These are phyloP conservation scores for Lepas anatifera DNA, from an alignment of 2,888 invertebrate species.

Conservation along the genomic window DNA sequence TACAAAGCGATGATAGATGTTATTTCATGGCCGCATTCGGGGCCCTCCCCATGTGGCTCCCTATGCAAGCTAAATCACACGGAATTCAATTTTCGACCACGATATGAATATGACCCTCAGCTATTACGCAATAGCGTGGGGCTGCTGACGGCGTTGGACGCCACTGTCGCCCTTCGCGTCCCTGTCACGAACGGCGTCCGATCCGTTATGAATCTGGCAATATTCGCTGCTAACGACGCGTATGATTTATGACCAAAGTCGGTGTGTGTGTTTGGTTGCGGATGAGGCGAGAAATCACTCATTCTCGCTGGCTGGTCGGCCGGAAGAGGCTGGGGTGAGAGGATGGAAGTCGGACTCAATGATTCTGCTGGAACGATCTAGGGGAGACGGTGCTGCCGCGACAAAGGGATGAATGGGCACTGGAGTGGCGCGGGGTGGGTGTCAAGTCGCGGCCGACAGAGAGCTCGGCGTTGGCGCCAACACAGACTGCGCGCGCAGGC, in stretches of 20 bases:
- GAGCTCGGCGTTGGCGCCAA: no score
- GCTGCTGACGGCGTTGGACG: neutral
- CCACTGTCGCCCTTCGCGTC: neutral
- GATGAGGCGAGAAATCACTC: conserved; percentile 2
- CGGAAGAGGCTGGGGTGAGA: neutral
- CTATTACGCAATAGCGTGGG: neutral
- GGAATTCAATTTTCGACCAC: conserved; percentile 6
- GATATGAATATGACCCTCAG: neutral
- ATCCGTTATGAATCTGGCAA: conserved; percentile 8
- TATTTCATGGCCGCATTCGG: neutral
- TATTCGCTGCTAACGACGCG: conserved; percentile 9
- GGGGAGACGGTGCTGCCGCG: neutral
- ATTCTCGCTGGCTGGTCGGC: neutral
- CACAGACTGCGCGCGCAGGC: no score
- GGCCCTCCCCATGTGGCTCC: neutral
- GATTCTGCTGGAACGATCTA: neutral
- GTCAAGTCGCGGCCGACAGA: neutral
- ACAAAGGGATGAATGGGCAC: neutral
- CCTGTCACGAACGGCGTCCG: neutral
- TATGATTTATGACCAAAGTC: conserved; percentile 5
- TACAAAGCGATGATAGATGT: neutral
- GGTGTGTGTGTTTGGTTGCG: neutral
- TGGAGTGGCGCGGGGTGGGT: neutral
- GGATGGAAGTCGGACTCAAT: neutral
- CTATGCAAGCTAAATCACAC: neutral